A percentile compares a stretch with the other conserved stretches of the same genome.
phyloP scores from a whole-genome alignment of 2,888 invertebrate species.

The Cephus spinipes region DNA sequence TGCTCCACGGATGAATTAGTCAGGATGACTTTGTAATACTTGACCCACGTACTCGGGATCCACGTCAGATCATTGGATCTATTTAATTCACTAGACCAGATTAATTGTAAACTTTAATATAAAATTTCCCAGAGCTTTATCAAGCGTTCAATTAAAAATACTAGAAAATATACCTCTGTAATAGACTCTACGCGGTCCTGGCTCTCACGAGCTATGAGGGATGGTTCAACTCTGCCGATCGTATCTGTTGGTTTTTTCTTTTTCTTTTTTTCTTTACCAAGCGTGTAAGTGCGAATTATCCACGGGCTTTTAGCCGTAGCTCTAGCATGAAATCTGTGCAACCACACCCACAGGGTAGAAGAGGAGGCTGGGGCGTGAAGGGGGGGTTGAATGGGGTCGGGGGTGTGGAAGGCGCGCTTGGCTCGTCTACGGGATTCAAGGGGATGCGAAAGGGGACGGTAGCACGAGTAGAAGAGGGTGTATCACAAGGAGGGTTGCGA shows the following conservation, averaged over 20 bases:
- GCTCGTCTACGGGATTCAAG: background rate
- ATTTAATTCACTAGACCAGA: background rate
- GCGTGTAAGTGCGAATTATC: constrained; percentile 56
- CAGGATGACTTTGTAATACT: background rate
- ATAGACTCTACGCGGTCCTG: background rate
- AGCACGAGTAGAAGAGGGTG: constrained; percentile 13
- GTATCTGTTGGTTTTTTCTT: background rate
- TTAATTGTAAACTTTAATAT: background rate
- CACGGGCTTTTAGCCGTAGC: constrained; percentile 57
- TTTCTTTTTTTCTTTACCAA: constrained; percentile 24
- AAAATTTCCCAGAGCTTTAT: background rate
- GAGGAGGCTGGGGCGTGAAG: constrained; percentile 19
- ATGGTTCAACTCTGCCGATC: background rate
- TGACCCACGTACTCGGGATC: background rate
- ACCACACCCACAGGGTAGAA: constrained; percentile 51
- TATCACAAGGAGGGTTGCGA: constrained; percentile 14
- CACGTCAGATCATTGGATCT: background rate
- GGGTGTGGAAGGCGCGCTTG: constrained; percentile 2
- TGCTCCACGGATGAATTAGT: background rate
- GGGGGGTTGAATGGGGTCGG: constrained; percentile 3
- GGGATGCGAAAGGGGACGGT: constrained; percentile 22
- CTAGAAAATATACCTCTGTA: background rate
- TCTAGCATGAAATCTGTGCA: constrained; percentile 60
- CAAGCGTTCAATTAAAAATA: background rate
- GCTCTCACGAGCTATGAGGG: background rate